A percentile compares a stretch with the other conserved stretches of the same genome.
phyloP scores from a whole-genome alignment of 2,113 vertebrate genomes.

The Peromyscus leucopus region DNA sequence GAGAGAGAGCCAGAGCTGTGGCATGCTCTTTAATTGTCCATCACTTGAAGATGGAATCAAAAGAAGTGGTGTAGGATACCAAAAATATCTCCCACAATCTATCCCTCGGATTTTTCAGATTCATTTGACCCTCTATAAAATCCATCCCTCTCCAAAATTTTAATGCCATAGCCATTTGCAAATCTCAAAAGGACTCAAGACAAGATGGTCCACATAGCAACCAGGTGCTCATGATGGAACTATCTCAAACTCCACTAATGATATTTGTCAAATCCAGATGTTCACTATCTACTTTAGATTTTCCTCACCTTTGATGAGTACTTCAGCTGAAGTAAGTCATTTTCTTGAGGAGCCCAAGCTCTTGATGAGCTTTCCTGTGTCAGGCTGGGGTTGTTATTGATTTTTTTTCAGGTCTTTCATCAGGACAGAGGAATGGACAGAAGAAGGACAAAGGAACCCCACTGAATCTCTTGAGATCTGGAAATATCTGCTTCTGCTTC shows the following conservation, averaged over 20 bases:
- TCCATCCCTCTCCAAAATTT: background rate
- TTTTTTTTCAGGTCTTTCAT: constrained; percentile 29
- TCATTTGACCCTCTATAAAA: constrained; percentile 16
- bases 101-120: background rate
- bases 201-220: background rate
- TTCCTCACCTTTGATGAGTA: background rate
- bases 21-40: constrained; percentile 33
- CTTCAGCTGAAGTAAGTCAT: background rate
- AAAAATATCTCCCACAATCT: background rate
- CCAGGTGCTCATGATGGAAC: background rate
- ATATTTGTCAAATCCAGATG: background rate
- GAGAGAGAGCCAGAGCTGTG: background rate
- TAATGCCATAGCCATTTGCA: background rate
- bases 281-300: background rate
- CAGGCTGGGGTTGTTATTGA: background rate
- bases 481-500: background rate
- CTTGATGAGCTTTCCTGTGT: background rate
- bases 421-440: background rate
- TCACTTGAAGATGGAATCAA: constrained; percentile 60
- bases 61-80: background rate
- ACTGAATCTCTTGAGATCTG: background rate
- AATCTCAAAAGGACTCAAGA: background rate
- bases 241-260: background rate
- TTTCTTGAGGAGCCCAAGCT: background rate
- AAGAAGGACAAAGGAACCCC: background rate